Evolutionary conservation across 2,113 vertebrate species (phyloP).

Genomic region (Trinectes maculatus): DNA sequence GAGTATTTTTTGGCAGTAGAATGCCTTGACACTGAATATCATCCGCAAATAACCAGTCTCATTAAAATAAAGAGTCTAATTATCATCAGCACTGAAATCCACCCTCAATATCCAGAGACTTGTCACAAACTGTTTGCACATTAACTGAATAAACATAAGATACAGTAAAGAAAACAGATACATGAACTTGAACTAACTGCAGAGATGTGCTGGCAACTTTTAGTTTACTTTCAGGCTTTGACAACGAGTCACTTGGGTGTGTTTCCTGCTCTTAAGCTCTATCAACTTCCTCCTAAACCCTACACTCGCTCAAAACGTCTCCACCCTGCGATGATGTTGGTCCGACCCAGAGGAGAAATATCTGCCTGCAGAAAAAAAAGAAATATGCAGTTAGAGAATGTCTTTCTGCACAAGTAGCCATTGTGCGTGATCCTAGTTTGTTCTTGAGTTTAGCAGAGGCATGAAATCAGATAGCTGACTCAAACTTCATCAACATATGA

Average conservation of each 20-base stretch:
- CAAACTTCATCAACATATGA: neutral
- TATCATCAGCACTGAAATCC: constrained; percentile 26
- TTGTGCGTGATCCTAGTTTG: neutral
- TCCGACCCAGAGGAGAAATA: constrained; percentile 37
- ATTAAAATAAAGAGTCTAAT: constrained; percentile 7
- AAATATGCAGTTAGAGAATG: no score
- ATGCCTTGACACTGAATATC: constrained; percentile 2
- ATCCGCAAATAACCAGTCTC: neutral
- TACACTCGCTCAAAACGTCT: constrained; percentile 51
- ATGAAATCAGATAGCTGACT: no score
- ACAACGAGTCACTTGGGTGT: constrained; percentile 69
- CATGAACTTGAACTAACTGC: constrained; percentile 50
- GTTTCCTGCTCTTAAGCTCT: constrained; percentile 79
- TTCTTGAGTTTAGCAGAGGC: neutral
- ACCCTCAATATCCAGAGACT: constrained; percentile 22
- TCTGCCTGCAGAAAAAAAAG: constrained; percentile 24
- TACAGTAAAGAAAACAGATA: constrained; percentile 54
- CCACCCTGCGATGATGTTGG: constrained; percentile 55
- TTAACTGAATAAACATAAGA: constrained; percentile 38
- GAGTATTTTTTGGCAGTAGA: neutral
- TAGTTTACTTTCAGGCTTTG: constrained; percentile 25
- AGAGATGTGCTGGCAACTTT: constrained; percentile 33
- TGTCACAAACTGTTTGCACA: constrained; percentile 47
- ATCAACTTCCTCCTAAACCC: constrained; percentile 82
- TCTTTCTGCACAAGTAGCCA: constrained; percentile 1